Conservation (phyloP, 2,797 vertebrate species). For the Malacoraja senta region DNA sequence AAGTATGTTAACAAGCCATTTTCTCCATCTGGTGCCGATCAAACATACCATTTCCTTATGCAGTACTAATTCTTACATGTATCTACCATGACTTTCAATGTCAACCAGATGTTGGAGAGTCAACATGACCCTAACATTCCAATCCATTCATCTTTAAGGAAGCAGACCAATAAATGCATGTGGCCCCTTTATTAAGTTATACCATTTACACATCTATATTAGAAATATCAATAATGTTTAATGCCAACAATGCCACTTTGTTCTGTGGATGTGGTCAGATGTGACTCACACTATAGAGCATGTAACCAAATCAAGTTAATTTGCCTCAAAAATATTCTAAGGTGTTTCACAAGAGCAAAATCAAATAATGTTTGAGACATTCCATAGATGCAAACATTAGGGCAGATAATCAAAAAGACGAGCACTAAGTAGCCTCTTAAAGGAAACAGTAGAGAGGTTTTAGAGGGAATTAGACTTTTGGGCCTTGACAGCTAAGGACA, state of each 20-base stretch:
- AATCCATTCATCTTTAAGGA: background rate
- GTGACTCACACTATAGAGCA: background rate
- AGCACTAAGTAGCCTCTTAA: no score
- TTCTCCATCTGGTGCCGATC: slow-evolving; percentile 4
- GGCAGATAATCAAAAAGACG: no score
- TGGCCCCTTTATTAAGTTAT: background rate
- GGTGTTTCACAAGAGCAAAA: no score
- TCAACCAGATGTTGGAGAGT: slow-evolving; percentile 1
- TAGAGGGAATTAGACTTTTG: no score
- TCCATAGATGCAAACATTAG: no score
- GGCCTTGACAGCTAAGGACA: no score
- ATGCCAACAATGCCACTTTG: background rate
- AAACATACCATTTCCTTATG: background rate
- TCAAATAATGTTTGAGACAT: no score
- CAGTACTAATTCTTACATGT: background rate
- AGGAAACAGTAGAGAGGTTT: no score
- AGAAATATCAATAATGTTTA: background rate
- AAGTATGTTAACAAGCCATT: background rate
- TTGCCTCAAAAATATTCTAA: no score
- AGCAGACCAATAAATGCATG: background rate
- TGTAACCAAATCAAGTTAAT: background rate
- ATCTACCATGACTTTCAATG: background rate
- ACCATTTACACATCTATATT: no score
- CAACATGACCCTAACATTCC: background rate
- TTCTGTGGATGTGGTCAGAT: background rate